Base-by-base conservation (phyloP, 2,797 vertebrate species). In the Squalus acanthias region DNA sequence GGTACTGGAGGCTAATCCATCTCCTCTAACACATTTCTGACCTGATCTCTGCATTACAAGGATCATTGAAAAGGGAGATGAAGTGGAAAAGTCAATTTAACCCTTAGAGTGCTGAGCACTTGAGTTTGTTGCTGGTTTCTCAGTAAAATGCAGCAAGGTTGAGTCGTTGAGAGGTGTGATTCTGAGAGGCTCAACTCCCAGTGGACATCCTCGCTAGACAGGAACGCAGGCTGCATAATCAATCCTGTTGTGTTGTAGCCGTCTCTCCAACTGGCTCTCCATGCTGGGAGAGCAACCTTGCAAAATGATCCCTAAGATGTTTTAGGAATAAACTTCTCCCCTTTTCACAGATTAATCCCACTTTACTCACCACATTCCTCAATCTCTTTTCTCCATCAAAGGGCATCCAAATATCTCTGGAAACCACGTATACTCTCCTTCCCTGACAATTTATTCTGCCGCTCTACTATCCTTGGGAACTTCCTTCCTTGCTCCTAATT, bases 131-230 rank as follows among this genome's bases (percentile, higher is more conserved):
- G 91, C 69, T 82, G 10, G 60, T 96, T 46, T 53, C 97, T 98
- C 97, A 96, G 97, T 97, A 70, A 98, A 97, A 96, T 97, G 96
- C 96, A 97, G 96, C 70, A 46, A 46, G 29, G 17, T 65, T 26
- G 5, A 29, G 24, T 26, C 72, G 26, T 76, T 76, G 72, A 63
- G 88, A 63, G 33, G 57, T n/a, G 29, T 29, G 33, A 67, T 24
- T 69, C n/a, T 67, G 22, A 20, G 20, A 46, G 8, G 63, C 20
- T 93, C 6, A 69, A 22, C 7, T 67, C 29, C 91, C 39, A 67
- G n/a, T 93, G 20, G 33, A 69, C 22, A 67, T 67, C 24, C 63
- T 24, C 8, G 8, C 65, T 39, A 0, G 57, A n/a, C 3, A 63
- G 85, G 46, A 88, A 88, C 9, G n/a, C 79, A 39, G 79, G 39